Percentiles rank a stretch among this genome's conserved stretches.
phyloP scores from a whole-genome alignment of 1,140 invertebrate genomes.

The Saccostrea glomerata region DNA sequence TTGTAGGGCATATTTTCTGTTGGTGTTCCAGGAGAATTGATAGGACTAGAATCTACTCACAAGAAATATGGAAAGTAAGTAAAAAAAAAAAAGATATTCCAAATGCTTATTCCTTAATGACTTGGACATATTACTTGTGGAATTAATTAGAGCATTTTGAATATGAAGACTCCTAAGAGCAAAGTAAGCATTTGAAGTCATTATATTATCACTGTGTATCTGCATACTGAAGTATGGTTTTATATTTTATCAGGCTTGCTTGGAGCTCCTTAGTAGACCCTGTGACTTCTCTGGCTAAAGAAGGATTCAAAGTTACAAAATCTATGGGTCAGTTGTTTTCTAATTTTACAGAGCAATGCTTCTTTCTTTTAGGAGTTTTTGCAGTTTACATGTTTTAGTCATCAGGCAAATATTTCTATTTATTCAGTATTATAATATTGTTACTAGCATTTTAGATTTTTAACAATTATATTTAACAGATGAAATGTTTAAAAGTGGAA shows the following conservation, averaged over 20 bases:
- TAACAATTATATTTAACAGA: conserved; percentile 23
- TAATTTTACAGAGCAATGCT: neutral
- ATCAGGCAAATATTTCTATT: neutral
- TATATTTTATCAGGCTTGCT: conserved; percentile 78
- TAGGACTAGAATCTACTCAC: conserved; percentile 71
- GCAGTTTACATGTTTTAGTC: neutral
- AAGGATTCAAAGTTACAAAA: conserved; percentile 74
- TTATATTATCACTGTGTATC: no score
- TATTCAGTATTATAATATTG: no score
- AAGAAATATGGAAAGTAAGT: conserved; percentile 72
- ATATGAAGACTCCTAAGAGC: neutral
- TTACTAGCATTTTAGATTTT: neutral
- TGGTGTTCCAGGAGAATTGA: conserved; percentile 74
- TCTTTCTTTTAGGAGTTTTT: neutral
- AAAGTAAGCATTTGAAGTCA: neutral
- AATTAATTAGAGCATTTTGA: neutral
- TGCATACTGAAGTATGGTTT: neutral
- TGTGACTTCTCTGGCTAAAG: conserved; percentile 83
- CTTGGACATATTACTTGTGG: neutral
- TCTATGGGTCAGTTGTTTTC: conserved; percentile 64
- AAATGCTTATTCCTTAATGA: no score
- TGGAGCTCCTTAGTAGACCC: conserved; percentile 86
- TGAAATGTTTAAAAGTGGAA: conserved; percentile 43
- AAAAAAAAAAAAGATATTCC: neutral
- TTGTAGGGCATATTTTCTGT: conserved; percentile 64